Base-by-base conservation (phyloP, 2,888 invertebrate genomes). In the Xestia c-nigrum region DNA sequence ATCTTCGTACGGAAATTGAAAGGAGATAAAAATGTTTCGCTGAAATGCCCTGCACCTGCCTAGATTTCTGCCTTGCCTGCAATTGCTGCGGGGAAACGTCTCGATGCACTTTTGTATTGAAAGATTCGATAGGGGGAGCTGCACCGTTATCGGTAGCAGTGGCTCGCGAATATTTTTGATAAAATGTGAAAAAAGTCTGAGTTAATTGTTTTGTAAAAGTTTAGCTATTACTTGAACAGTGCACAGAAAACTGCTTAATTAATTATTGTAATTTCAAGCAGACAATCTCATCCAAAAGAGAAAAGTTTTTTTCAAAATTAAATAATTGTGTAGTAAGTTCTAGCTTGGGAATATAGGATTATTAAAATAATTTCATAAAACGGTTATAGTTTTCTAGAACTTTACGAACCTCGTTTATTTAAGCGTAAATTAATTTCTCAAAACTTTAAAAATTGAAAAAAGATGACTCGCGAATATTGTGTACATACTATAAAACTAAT, bases 1-100 rank as follows among this genome's bases (percentile, higher is more conserved):
- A 87, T 89, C 88, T 59, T 80, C 59, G 70, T 76, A 66, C 78
- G 88, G 89, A 88, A 88, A 88, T 87, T 87, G 89, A 84, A 89
- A 89, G 83, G 72, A 88, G 88, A 88, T 89, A 87, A 85, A 89
- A 87, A 89, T 85, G 69, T 81, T 84, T 81, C 83, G 82, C 84
- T 72, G 84, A 74, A 75, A 76, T 84, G 80, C 46, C 71, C 63
- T 65, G 76, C 70, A 83, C 76, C 87, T 85, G 78, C 59, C 76
- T 24, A n/a, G 55, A 50, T 19, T 72, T 80, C 83, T 81, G 78
- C 76, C 80, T 61, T 59, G 74, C 73, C 72, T 81, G 76, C 81
- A 65, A 87, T 88, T 79, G 75, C 71, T 64, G 74, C 10, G 57
- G 71, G 24, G 21, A 74, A 68, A 86, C 68, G 85, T 77, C 59